These are phyloP conservation scores for Drosophila carrolli DNA, from an alignment of 1,140 invertebrate species.

Conservation along the genomic window DNA sequence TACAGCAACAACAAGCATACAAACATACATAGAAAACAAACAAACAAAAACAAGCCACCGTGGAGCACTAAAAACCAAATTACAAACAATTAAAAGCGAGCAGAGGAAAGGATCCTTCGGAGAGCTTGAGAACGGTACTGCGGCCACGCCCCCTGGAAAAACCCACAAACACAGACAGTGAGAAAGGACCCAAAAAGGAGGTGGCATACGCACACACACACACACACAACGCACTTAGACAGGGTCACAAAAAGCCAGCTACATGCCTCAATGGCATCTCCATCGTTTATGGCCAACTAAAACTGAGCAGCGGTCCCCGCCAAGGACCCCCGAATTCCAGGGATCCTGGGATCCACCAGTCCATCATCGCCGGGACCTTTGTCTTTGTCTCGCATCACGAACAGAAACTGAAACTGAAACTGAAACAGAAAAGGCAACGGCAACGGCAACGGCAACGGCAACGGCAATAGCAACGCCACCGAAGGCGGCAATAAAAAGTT, in stretches of 20 bases:
- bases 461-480: constrained; percentile 20
- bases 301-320: constrained; percentile 59
- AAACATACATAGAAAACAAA: constrained; percentile 5
- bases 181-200: constrained; percentile 1
- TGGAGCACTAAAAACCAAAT: constrained; percentile 75
- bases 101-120: constrained; percentile 46
- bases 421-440: not conserved
- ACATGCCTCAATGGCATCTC: constrained; percentile 29
- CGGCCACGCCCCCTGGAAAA: constrained; percentile 13
- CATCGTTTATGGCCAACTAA: constrained; percentile 72
- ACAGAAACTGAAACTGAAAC: constrained; percentile 20
- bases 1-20: constrained; percentile 9
- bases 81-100: constrained; percentile 74
- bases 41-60: constrained; percentile 25
- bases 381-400: constrained; percentile 33
- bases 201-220: not conserved
- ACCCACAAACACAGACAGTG: constrained; percentile 3
- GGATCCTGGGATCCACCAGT: constrained; percentile 10
- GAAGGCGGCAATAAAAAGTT: constrained; percentile 57
- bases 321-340: constrained; percentile 11
- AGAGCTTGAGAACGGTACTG: constrained; percentile 30
- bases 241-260: constrained; percentile 13
- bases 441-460: not conserved
- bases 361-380: constrained; percentile 27
- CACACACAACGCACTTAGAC: not conserved